A percentile compares a stretch with the other conserved stretches of the same genome.
Evolutionary conservation across 1,140 invertebrate genomes (phyloP).

Genomic region (Pararge aegeria): DNA sequence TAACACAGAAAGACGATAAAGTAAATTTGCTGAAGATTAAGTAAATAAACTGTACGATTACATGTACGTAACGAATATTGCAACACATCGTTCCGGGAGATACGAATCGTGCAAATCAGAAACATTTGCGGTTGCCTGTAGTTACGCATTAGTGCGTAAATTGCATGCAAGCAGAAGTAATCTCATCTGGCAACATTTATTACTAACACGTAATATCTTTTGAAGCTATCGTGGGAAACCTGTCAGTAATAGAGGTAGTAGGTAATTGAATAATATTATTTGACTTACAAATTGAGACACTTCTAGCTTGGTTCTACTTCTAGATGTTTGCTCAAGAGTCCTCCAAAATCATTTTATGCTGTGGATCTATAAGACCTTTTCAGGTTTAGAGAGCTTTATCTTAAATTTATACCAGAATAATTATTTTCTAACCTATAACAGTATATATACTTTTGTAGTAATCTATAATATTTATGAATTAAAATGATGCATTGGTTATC

Average conservation of each 20-base stretch:
- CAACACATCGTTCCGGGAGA: slow-evolving; percentile 30
- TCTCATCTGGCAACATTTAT: slow-evolving; percentile 63
- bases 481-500: too few relatives aligned
- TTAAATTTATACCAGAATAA: too few relatives aligned
- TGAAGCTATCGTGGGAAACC: slow-evolving; percentile 54
- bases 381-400: too few relatives aligned
- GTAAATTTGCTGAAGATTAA: slow-evolving; percentile 8
- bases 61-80: slow-evolving; percentile 18
- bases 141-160: slow-evolving; percentile 67
- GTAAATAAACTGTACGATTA: slow-evolving; percentile 21
- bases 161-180: slow-evolving; percentile 58
- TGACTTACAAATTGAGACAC: background rate
- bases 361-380: too few relatives aligned
- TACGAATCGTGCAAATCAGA: slow-evolving; percentile 46
- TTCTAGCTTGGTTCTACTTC: too few relatives aligned
- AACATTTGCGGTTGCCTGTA: slow-evolving; percentile 53
- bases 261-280: slow-evolving; percentile 1
- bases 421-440: too few relatives aligned
- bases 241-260: background rate
- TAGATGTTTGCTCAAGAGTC: too few relatives aligned
- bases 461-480: too few relatives aligned
- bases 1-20: background rate
- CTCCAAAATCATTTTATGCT: too few relatives aligned
- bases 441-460: too few relatives aligned
- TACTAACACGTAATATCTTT: slow-evolving; percentile 44